These are phyloP conservation scores for Pogonomyrmex californicus DNA, from an alignment of 1,140 invertebrate species.

Conservation along the genomic window DNA sequence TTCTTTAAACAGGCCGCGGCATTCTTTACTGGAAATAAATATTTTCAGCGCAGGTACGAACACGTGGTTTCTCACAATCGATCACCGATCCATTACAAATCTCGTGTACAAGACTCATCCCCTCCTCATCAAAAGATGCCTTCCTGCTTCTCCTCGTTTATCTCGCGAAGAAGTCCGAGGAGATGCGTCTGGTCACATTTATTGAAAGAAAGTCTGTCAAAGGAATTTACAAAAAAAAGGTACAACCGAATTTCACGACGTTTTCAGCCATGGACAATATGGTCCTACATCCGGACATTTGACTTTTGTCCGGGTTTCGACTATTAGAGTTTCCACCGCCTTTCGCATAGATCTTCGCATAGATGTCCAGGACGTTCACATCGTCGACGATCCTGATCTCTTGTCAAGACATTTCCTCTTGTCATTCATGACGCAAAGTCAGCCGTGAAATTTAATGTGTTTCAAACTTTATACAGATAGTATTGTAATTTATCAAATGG, in stretches of 20 bases:
- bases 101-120: constrained; percentile 34
- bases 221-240: constrained; percentile 82
- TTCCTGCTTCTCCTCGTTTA: constrained; percentile 72
- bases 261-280: constrained; percentile 78
- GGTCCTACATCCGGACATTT: constrained; percentile 81
- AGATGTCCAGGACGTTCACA: constrained; percentile 51
- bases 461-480: constrained; percentile 4
- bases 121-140: constrained; percentile 77
- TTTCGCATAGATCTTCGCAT: constrained; percentile 34
- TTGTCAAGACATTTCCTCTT: not conserved
- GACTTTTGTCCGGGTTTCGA: constrained; percentile 83
- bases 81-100: constrained; percentile 78
- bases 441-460: constrained; percentile 33
- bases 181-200: constrained; percentile 55
- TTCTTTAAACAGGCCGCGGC: not conserved
- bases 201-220: constrained; percentile 78
- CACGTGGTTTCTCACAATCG: constrained; percentile 80
- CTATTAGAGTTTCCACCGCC: constrained; percentile 79
- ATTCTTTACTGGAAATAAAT: constrained; percentile 43
- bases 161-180: constrained; percentile 36
- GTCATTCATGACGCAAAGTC: constrained; percentile 6
- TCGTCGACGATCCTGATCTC: not conserved
- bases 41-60: constrained; percentile 40
- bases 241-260: constrained; percentile 85
- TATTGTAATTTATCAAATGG: constrained; percentile 8